These are phyloP conservation scores for Myzus persicae DNA, from an alignment of 1,140 invertebrate species.

Conservation along the genomic window DNA sequence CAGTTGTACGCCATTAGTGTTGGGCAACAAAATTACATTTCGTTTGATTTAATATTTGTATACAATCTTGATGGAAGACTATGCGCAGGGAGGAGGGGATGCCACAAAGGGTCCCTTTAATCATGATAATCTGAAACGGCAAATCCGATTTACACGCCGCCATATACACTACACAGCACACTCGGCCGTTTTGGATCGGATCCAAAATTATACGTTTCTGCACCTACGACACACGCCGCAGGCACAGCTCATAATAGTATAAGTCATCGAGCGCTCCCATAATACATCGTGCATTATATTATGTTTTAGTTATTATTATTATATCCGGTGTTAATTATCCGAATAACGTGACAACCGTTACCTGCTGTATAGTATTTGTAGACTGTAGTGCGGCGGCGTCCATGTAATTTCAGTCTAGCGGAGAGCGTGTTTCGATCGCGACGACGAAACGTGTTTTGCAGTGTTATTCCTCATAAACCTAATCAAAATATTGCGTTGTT, in stretches of 20 bases:
- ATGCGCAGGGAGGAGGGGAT: neutral
- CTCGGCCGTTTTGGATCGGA: neutral
- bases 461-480: neutral
- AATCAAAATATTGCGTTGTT: neutral
- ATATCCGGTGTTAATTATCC: neutral
- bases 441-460: neutral
- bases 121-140: slow-evolving; percentile 41
- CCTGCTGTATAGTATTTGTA: too few relatives aligned
- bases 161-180: neutral
- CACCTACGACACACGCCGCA: neutral
- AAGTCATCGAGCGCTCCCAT: too few relatives aligned
- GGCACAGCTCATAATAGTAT: neutral
- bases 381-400: too few relatives aligned
- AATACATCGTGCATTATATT: too few relatives aligned
- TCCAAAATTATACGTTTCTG: neutral
- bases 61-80: neutral
- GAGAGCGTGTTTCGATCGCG: neutral
- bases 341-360: too few relatives aligned
- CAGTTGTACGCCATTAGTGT: slow-evolving; percentile 4
- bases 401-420: neutral
- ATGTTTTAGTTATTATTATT: neutral
- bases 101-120: slow-evolving; percentile 35
- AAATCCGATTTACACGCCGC: slow-evolving; percentile 24
- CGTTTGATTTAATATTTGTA: slow-evolving; percentile 40
- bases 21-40: slow-evolving; percentile 2